These are phyloP conservation scores for Bhutanitis thaidina DNA, from an alignment of 2,888 invertebrate genomes.

Conservation along the genomic window DNA sequence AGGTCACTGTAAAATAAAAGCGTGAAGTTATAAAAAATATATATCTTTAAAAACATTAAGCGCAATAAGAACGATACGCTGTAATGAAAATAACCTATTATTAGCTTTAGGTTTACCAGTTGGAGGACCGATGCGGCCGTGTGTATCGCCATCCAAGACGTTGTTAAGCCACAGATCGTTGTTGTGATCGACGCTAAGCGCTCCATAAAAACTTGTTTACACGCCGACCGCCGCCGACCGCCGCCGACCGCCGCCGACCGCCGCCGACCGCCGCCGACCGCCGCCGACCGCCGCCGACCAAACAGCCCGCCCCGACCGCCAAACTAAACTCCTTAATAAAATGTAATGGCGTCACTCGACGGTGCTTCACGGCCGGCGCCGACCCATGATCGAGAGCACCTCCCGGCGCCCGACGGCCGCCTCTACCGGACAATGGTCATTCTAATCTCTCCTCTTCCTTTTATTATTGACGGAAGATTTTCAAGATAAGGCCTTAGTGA, in stretches of 20 bases:
- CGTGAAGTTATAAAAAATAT: no score
- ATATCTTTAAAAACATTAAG: no score
- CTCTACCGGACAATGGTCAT: not conserved
- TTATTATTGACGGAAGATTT: no score
- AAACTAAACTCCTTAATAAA: not conserved
- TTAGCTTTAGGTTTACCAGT: not conserved
- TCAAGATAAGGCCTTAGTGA: no score
- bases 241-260: not conserved
- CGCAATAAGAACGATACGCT: no score
- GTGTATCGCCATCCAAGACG: not conserved
- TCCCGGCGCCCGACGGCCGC: not conserved
- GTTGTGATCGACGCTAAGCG: not conserved
- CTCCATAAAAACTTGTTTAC: not conserved
- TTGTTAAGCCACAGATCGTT: not conserved
- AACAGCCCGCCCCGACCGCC: not conserved
- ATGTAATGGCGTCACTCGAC: not conserved
- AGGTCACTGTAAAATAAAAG: no score
- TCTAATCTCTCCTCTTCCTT: not conserved
- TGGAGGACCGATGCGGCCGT: not conserved
- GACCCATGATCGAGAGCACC: not conserved
- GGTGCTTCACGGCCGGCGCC: not conserved
- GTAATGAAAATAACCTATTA: not conserved
- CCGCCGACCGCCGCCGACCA: not conserved
- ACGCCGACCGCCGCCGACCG: not conserved
- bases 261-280: no score